Evolutionary conservation across 2,113 vertebrate species (phyloP).

Genomic region (Hiodon tergisus): DNA sequence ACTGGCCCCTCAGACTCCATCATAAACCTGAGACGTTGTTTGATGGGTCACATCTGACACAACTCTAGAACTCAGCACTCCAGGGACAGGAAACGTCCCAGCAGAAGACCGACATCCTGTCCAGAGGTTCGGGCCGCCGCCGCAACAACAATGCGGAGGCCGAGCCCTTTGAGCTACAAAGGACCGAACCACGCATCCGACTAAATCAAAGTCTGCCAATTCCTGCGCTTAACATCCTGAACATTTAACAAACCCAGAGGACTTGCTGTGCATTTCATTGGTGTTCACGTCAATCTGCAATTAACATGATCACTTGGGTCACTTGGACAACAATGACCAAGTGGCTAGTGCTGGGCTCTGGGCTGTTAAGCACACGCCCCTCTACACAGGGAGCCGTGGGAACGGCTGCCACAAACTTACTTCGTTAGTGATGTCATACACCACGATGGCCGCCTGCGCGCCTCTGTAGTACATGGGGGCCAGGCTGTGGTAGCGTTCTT

Average conservation of each 20-base stretch:
- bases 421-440: conserved; percentile 98
- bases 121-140: too few species aligned
- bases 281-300: not conserved
- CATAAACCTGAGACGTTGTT: too few species aligned
- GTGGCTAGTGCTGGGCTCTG: not conserved
- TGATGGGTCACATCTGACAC: too few species aligned
- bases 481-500: conserved; percentile 96
- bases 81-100: too few species aligned
- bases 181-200: too few species aligned
- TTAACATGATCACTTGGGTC: not conserved
- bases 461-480: conserved; percentile 99
- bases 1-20: too few species aligned
- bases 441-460: conserved; percentile 95
- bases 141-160: too few species aligned
- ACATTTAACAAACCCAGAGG: not conserved
- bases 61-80: too few species aligned
- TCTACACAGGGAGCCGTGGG: not conserved
- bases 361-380: not conserved
- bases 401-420: conserved; percentile 45
- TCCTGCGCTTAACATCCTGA: not conserved
- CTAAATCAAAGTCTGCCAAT: too few species aligned
- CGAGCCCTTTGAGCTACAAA: too few species aligned
- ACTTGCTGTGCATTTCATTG: not conserved
- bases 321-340: not conserved
- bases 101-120: too few species aligned